Conservation (phyloP, 2,888 invertebrate species). For the Dasypolia templi region DNA sequence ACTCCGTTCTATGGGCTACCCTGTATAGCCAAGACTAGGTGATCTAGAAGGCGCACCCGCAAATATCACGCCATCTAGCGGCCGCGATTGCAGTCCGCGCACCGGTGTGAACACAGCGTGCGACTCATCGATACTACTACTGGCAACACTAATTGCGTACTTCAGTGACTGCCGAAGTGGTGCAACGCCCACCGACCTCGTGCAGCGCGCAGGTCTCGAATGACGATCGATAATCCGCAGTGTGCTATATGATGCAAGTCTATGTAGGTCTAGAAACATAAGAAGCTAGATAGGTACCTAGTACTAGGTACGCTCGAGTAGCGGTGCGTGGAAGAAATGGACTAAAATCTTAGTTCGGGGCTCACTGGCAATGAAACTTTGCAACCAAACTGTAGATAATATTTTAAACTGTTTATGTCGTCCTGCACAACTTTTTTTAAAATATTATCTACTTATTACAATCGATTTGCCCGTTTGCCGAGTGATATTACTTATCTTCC, state of each 20-base stretch:
- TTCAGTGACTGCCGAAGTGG: background rate
- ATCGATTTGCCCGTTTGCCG: background rate
- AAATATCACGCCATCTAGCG: background rate
- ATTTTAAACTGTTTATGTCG: background rate
- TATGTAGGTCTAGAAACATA: background rate
- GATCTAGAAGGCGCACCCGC: background rate
- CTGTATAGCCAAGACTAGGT: background rate
- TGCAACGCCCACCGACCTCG: conserved; percentile 14
- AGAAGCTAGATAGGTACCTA: background rate
- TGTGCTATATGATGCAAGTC: conserved; percentile 16
- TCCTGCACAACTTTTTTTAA: background rate
- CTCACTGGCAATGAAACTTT: background rate
- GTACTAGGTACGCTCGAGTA: background rate
- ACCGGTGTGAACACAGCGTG: background rate
- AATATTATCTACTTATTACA: background rate
- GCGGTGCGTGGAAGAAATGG: background rate
- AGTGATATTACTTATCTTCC: background rate
- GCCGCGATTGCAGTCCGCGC: background rate
- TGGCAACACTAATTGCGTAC: background rate
- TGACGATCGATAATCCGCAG: conserved; percentile 22
- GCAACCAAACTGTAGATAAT: background rate
- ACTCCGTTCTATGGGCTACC: background rate
- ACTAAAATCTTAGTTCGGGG: too few relatives aligned
- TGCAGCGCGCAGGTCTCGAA: conserved; percentile 34
- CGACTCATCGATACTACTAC: background rate